Evolutionary conservation across 35 echinoderm and acorn worm genomes (phyloP).

Genomic region (Stichopus chloronotus): DNA sequence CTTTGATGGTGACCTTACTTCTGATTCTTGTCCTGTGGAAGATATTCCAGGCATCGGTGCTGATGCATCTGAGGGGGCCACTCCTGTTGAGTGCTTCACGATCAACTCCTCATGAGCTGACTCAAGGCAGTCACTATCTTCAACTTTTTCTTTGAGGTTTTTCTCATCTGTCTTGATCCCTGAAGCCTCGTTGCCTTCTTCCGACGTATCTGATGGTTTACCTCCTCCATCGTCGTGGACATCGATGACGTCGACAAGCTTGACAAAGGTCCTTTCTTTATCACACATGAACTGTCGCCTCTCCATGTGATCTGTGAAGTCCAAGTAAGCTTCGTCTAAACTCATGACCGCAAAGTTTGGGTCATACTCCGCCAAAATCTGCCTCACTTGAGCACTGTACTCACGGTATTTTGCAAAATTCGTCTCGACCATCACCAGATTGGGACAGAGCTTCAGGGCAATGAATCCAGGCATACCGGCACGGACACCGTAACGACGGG

Average conservation of each 20-base stretch:
- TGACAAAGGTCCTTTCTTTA: conserved; percentile 76
- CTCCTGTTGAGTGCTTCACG: neutral
- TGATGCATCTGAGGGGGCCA: too few relatives aligned
- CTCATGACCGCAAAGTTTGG: conserved; percentile 90
- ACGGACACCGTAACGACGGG: conserved; percentile 82
- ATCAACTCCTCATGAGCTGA: neutral
- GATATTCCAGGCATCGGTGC: neutral
- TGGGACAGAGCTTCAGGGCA: conserved; percentile 91
- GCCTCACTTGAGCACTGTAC: conserved; percentile 80
- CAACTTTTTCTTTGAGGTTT: neutral
- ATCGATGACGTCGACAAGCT: neutral
- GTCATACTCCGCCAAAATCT: conserved; percentile 89
- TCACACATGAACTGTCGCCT: conserved; percentile 57
- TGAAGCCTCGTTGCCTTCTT: neutral
- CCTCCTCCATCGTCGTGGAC: neutral
- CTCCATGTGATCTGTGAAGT: conserved; percentile 85
- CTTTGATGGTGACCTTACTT: neutral
- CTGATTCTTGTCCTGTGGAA: neutral
- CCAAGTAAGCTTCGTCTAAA: conserved; percentile 95
- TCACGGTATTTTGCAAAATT: conserved; percentile 89
- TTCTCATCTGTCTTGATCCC: neutral
- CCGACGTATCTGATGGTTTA: neutral
- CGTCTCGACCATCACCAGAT: conserved; percentile 75
- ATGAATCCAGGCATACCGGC: conserved; percentile 99
- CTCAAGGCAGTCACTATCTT: neutral